Conservation (phyloP, 2,113 vertebrate genomes). For the Agelaius phoeniceus region DNA sequence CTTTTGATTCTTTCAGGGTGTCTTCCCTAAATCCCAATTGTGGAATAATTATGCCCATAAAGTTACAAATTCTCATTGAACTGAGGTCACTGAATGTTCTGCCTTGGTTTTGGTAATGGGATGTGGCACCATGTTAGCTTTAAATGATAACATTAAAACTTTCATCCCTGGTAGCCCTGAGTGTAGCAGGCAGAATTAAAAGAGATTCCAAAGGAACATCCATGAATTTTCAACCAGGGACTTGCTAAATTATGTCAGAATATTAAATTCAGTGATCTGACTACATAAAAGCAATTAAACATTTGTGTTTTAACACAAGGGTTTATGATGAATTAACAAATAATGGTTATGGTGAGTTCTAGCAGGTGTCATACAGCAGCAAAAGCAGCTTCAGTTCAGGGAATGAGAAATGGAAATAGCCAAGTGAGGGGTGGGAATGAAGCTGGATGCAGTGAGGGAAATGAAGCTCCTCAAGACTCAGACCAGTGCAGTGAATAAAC, state of each 20-base stretch:
- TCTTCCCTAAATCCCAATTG: neutral
- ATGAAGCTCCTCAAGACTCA: too few relatives aligned
- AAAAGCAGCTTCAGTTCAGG: neutral
- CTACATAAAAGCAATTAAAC: neutral
- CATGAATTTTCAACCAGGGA: neutral
- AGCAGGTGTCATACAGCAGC: neutral
- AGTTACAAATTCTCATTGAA: neutral
- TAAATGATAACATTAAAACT: neutral
- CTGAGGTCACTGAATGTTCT: neutral
- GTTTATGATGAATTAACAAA: neutral
- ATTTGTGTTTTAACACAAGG: neutral
- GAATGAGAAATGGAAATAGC: neutral
- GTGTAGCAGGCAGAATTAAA: neutral
- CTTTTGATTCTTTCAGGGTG: neutral
- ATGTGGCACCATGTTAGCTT: neutral
- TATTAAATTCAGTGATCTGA: neutral
- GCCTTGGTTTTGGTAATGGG: neutral
- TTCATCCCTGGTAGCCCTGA: neutral
- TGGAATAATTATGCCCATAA: constrained; percentile 2
- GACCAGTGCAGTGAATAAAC: too few relatives aligned
- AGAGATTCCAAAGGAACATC: neutral
- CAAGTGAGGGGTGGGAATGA: too few relatives aligned
- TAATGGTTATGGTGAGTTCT: neutral
- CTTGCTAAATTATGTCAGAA: neutral
- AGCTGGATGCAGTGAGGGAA: too few relatives aligned